Evolutionary conservation across 2,113 vertebrate genomes (phyloP).

Genomic region (Cyanistes caeruleus): DNA sequence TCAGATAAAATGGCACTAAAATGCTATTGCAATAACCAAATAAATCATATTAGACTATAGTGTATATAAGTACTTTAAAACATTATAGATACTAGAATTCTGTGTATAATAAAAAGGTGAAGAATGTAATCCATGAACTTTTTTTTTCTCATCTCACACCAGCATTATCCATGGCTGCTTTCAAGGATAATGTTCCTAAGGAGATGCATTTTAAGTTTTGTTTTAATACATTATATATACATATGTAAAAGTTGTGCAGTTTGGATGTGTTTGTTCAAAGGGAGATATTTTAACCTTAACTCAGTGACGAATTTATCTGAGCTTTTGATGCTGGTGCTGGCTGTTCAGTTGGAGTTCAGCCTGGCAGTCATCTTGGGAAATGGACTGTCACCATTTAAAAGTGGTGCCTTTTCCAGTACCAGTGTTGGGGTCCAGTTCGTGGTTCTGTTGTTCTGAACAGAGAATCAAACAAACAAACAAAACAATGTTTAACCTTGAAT

Average conservation of each 20-base stretch:
- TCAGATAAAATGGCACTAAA: conserved; percentile 78
- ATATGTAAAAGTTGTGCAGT: neutral
- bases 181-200: neutral
- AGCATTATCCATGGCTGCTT: neutral
- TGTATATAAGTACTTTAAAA: conserved; percentile 75
- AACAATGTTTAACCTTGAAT: neutral
- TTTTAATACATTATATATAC: neutral
- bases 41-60: conserved; percentile 73
- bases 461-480: neutral
- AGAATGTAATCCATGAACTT: conserved; percentile 60
- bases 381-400: neutral
- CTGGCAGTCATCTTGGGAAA: neutral
- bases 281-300: neutral
- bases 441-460: neutral
- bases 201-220: neutral
- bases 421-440: neutral
- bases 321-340: neutral
- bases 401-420: neutral
- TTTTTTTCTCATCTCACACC: conserved; percentile 33
- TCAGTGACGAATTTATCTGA: neutral
- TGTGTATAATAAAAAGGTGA: conserved; percentile 77
- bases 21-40: conserved; percentile 77
- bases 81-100: conserved; percentile 71
- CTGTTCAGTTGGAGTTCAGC: neutral
- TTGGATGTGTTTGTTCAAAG: neutral